Base-by-base conservation (phyloP, 23 tunicate species). In the Trididemnum nubilum region DNA sequence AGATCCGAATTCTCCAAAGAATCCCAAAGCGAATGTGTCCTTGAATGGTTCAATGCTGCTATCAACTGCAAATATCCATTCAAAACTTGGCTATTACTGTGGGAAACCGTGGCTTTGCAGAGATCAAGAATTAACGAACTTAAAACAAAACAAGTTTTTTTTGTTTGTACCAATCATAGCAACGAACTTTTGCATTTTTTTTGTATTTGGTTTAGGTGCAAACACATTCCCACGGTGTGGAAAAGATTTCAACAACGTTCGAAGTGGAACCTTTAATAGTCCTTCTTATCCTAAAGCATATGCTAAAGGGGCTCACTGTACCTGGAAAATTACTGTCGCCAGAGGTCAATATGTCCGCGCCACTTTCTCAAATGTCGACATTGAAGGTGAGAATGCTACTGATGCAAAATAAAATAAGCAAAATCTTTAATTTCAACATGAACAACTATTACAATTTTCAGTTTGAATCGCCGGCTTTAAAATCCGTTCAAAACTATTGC, bases 251-350 rank as follows among this genome's bases (percentile, higher is more conserved):
- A 26, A 73, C 57, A 76, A 75, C 35, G 83, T 40, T 36, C 30
- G 50, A 58, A 70, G 73, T n/a, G 97, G 93, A 32, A 50, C 88
- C 21, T 96, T 96, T 65, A 76, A 76, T 34, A 88, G 95, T 37
- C 97, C 97, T 3, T 57, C 79, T 1, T 87, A 80, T 72, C 99
- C 99, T 2, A 64, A 38, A 33, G 44, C 86, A 9, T 96, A 96
- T 52, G 91, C 95, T 5, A 25, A 36, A 30, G 96, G 83, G 60
- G 80, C 97, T n/a, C 99, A 96, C 81, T 96, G 99, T 72, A 91
- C 88, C 0, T 96, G 99, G 99, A 88, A 78, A 35, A 81, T 96
- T 19, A 92, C 97, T 25, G 99, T 85, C 18, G 39, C 32, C 40
- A 70, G 69, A 37, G 90, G 85, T 15, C 52, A 27, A 21, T 96